A percentile compares a stretch with the other conserved stretches of the same genome.
These are phyloP conservation scores for Oceanodroma tethys DNA, from an alignment of 2,113 vertebrate species.

Conservation along the genomic window DNA sequence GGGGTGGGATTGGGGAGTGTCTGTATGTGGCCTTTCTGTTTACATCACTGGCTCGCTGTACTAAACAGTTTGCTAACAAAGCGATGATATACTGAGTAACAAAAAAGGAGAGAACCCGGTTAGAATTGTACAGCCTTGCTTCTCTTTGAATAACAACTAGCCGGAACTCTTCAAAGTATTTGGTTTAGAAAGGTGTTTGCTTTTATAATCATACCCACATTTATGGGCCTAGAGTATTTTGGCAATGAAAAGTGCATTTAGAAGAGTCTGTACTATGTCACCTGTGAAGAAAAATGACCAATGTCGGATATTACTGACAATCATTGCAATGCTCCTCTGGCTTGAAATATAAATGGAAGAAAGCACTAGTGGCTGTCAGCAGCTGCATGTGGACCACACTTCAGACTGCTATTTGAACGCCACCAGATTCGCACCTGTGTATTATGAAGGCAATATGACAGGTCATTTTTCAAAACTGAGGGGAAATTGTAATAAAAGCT, in stretches of 20 bases:
- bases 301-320: background rate
- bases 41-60: fast-evolving
- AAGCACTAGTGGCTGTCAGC: background rate
- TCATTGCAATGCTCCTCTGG: background rate
- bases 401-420: background rate
- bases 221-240: background rate
- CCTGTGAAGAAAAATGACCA: constrained; percentile 18
- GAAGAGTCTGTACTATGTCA: background rate
- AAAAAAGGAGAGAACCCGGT: background rate
- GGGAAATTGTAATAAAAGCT: background rate
- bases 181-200: background rate
- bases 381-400: background rate
- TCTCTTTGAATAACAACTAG: background rate
- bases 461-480: constrained; percentile 7
- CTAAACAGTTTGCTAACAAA: background rate
- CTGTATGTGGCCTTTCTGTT: background rate
- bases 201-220: background rate
- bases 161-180: background rate
- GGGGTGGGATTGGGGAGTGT: background rate
- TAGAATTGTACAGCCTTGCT: background rate
- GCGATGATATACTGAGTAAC: background rate
- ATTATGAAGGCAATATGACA: background rate
- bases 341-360: background rate
- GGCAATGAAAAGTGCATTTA: background rate
- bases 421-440: background rate